Conservation (phyloP, 1,140 invertebrate genomes). For the Bemisia tabaci region DNA sequence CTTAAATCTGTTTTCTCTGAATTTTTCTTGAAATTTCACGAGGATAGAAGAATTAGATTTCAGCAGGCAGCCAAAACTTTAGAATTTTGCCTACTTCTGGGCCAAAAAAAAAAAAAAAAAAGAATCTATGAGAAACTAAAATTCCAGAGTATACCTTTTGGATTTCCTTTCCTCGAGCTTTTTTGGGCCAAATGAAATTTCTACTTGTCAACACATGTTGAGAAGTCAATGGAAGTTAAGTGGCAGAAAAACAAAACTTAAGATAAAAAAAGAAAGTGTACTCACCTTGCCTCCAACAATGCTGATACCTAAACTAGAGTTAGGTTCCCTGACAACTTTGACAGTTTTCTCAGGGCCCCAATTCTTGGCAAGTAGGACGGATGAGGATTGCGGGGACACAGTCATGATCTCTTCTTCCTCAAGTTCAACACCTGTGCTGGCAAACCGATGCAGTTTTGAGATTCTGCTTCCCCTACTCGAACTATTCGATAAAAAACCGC, state of each 20-base stretch:
- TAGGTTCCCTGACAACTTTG: slow-evolving; percentile 52
- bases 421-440: slow-evolving; percentile 16
- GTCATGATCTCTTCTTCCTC: slow-evolving; percentile 14
- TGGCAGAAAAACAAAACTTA: too few relatives aligned
- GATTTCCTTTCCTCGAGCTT: background rate
- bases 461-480: slow-evolving; percentile 2
- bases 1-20: too few relatives aligned
- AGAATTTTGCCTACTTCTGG: too few relatives aligned
- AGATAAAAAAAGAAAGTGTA: too few relatives aligned
- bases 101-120: too few relatives aligned
- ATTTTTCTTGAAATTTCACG: too few relatives aligned
- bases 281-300: slow-evolving; percentile 91
- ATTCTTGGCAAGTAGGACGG: slow-evolving; percentile 50
- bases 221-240: too few relatives aligned
- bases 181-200: too few relatives aligned
- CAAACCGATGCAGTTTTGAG: slow-evolving; percentile 15
- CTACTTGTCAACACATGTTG: too few relatives aligned
- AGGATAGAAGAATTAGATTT: too few relatives aligned
- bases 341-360: slow-evolving; percentile 77
- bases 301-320: slow-evolving; percentile 77
- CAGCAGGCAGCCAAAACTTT: too few relatives aligned
- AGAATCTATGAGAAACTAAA: too few relatives aligned
- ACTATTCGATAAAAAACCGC: slow-evolving; percentile 9
- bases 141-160: background rate
- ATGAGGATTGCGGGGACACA: slow-evolving; percentile 18